Evolutionary conservation across 2,113 vertebrate species (phyloP), one percentile per base, ranked within the genome.

Genomic region (Xenopus laevis): DNA sequence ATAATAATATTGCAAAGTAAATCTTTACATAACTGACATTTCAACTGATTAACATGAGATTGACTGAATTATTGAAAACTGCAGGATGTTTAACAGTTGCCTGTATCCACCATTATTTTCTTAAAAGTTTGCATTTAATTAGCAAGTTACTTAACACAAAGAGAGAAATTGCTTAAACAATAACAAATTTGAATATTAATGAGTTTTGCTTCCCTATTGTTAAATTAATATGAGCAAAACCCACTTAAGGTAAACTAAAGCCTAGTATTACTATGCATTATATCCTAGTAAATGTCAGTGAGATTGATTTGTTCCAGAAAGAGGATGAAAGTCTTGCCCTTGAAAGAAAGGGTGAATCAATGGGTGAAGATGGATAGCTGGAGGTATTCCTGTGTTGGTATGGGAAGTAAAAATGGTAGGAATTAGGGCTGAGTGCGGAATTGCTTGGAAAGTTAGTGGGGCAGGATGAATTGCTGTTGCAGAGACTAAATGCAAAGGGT

Each of bases 301-400:
- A 20, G 79, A 79, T 55, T 87, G 82, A 61, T 81, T 80, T 21
- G 86, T 86, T 78, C 82, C 90, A 68, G 88, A 86, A 77, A 89
- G 87, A 18, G 81, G 86, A 68, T 82, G 89, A 66, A 88, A 78
- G 33, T 92, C 91, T 80, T 92, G 93, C 40, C 87, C 87, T 80
- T 89, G 89, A 71, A 92, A 88, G 52, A 93, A 63, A 0, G 93
- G 89, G 21, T 91, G 90, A 30, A 90, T 82, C 7, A 93, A 80
- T 64, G 90, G 89, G 72, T 90, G 90, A 71, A 92, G 78, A 52
- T 91, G 90, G 53, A 93, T 68, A 60, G 86, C 79, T 9, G 90
- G 83, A 21, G 86, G 66, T 20, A 87, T 68, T 63, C 86, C 83
- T 74, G 89, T 79, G 63, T 74, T 88, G 66, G 91, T 82, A 33